phyloP scores from a whole-genome alignment of 2,797 vertebrate genomes.

The Acipenser transmontanus region DNA sequence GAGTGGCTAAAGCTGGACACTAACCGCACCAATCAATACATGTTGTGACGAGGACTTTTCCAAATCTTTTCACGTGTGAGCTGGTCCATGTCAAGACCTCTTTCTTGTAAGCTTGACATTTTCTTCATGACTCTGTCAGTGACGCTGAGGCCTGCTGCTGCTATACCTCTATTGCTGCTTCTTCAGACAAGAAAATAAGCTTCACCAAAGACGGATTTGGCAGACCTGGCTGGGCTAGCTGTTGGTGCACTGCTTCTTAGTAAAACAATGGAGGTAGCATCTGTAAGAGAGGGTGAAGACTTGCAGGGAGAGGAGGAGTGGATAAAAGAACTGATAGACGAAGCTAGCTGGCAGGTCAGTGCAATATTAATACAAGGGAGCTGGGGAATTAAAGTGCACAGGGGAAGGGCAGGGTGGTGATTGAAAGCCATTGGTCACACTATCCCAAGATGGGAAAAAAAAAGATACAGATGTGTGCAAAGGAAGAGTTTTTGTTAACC shows the following conservation, averaged over 20 bases:
- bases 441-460: no score
- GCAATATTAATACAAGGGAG: conserved; percentile 43
- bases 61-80: conserved; percentile 41
- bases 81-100: conserved; percentile 54
- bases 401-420: conserved; percentile 17
- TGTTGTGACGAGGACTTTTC: conserved; percentile 44
- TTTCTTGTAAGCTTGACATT: conserved; percentile 67
- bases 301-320: conserved; percentile 54
- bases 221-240: conserved; percentile 41
- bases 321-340: conserved; percentile 65
- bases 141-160: conserved; percentile 36
- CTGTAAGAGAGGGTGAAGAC: conserved; percentile 59
- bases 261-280: conserved; percentile 75
- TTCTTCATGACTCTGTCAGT: conserved; percentile 70
- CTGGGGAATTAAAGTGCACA: conserved; percentile 18
- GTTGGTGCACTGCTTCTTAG: conserved; percentile 56
- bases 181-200: conserved; percentile 47
- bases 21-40: conserved; percentile 52
- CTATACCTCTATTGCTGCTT: conserved; percentile 33
- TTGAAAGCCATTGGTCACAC: not conserved
- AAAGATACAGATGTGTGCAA: no score
- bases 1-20: conserved; percentile 34
- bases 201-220: conserved; percentile 30
- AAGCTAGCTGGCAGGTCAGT: conserved; percentile 73
- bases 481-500: no score